Base-by-base conservation (phyloP, 2,888 invertebrate species). In the Diadegma fenestrale region DNA sequence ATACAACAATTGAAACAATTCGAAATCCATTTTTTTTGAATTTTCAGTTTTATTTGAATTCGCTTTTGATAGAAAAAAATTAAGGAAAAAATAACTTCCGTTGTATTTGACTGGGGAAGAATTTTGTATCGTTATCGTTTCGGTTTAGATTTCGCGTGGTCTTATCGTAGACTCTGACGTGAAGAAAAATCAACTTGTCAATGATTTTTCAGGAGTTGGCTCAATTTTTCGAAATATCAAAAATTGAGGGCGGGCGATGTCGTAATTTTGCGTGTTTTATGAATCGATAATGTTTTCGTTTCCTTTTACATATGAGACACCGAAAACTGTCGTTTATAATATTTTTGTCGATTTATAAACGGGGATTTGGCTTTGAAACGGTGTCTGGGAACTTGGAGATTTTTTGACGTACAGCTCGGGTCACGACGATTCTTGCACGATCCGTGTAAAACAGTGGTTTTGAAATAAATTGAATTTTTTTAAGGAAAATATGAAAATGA, bases 391-490 rank as follows among this genome's bases (percentile, higher is more conserved):
- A 63, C 26, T 66, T 77, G 54, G 80, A 33, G 22, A 72, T 22
- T 54, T n/a, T 54, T 12, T 19, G 19, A 17, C 14, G n/a, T 37
- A 12, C 1, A 37, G 30, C 19, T 41, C 12, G 69, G 12, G 7
- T 2, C 8, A 2, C 30, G 14, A 6, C 4, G 51, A 51, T 51
- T 7, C 12, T 64, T 37, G 19, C 10, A 22, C 17, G 22, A 37
- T 76, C 66, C 64, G 48, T 41, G 64, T 76, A 33, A 76, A 66
- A 76, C 64, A 66, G 51, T 51, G 19, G 12, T 22, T 41, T 6
- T 2, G 19, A 33, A 51, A 48, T 33, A 33, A 51, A 33, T 19
- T 8, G 51, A 68, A 41, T 45, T 45, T 17, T 30, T 4, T 17
- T 12, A 8, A 4, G 14, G 26, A 43, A 4, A 48, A 61, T 37